A percentile compares a stretch with the other conserved stretches of the same genome.
Conservation (phyloP, 1,140 invertebrate genomes). For the Arctopsyche grandis region DNA sequence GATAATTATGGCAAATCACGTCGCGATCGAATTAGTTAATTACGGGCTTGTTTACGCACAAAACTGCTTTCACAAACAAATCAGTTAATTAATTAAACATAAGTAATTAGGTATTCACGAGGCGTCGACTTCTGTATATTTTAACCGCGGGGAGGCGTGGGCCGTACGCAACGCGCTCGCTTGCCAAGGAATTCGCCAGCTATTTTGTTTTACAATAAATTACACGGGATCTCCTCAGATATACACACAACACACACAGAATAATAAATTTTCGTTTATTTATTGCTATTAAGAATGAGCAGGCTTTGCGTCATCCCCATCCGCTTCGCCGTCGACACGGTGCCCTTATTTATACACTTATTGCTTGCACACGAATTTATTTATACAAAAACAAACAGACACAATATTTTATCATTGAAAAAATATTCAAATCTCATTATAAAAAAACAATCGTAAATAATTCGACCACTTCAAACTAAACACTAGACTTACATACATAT, state of each 20-base stretch:
- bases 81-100: constrained; percentile 52
- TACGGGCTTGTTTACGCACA: constrained; percentile 46
- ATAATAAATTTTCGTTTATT: constrained; percentile 49
- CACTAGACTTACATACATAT: too few relatives aligned
- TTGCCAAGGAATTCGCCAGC: constrained; percentile 36
- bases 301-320: constrained; percentile 20
- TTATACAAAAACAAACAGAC: neutral
- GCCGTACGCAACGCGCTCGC: neutral
- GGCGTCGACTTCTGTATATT: constrained; percentile 42
- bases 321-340: too few relatives aligned
- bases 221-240: constrained; percentile 45
- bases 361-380: neutral
- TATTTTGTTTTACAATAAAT: constrained; percentile 53
- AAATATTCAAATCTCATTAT: too few relatives aligned
- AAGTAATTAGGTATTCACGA: constrained; percentile 49
- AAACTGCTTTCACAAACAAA: constrained; percentile 50
- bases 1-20: constrained; percentile 40
- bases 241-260: constrained; percentile 28
- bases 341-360: too few relatives aligned
- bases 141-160: constrained; percentile 28
- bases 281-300: constrained; percentile 41
- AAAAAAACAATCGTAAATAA: too few relatives aligned
- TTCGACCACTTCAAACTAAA: too few relatives aligned
- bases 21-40: constrained; percentile 50
- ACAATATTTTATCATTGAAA: too few relatives aligned